These are phyloP conservation scores for Danio albolineatus DNA, from an alignment of 2,797 vertebrate species.

Conservation along the genomic window DNA sequence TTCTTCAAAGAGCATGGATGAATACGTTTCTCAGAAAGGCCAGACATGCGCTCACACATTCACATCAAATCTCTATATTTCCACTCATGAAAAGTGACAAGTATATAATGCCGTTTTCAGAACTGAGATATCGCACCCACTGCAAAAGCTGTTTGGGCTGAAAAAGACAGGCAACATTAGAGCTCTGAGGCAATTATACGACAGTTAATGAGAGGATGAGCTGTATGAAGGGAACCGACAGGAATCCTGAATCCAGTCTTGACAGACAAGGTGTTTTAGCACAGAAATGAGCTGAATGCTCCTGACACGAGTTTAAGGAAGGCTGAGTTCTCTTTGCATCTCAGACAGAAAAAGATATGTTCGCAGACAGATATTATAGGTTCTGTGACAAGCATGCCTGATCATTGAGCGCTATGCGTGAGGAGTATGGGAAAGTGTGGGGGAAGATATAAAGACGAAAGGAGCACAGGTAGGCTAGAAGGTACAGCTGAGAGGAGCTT, in stretches of 20 bases:
- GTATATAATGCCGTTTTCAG: conserved; percentile 30
- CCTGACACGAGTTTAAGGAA: conserved; percentile 11
- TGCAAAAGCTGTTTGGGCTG: not conserved
- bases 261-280: conserved; percentile 15
- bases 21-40: conserved; percentile 8
- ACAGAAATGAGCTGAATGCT: conserved; percentile 16
- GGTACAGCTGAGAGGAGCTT: not conserved
- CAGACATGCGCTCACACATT: conserved; percentile 12
- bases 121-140: not conserved
- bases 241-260: not conserved
- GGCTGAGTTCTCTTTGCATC: conserved; percentile 20
- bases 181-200: conserved; percentile 21
- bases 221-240: not conserved
- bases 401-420: not conserved
- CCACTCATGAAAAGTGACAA: conserved; percentile 29
- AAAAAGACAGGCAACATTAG: not conserved
- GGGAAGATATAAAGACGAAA: conserved; percentile 23
- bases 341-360: conserved; percentile 28
- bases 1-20: conserved; percentile 30
- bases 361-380: conserved; percentile 42
- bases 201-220: conserved; percentile 32
- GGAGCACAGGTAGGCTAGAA: conserved; percentile 14
- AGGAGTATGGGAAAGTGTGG: not conserved
- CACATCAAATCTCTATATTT: conserved; percentile 24
- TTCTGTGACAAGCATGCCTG: conserved; percentile 41